Base-by-base conservation (phyloP, 2,888 invertebrate genomes). In the Tiliacea aurago region DNA sequence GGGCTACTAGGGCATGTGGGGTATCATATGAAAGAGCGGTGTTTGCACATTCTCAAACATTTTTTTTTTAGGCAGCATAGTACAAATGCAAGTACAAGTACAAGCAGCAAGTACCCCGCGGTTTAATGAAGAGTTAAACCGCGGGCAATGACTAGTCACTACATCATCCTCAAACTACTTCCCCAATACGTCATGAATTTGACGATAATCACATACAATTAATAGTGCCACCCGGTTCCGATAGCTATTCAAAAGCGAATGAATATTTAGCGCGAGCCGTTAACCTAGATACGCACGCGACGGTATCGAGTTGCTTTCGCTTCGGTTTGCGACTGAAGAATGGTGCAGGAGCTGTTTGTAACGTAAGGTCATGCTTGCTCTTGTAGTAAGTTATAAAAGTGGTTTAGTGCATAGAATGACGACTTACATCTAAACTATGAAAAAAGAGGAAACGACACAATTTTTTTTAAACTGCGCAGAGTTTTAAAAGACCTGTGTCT, bases 211-310 rank as follows among this genome's bases (percentile, higher is more conserved):
- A 68, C 53, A 78, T 70, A 70, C 83, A 73, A 83, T 80, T 73
- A 82, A 69, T 65, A 47, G 28, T 11, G 43, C 59, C 51, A 73
- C 61, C 83, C 68, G 74, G 56, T 77, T 59, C 37, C 67, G 43
- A 72, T 68, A 62, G 72, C 67, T 61, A 83, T 83, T 70, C 49
- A 51, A 76, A 72, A 58, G 49, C 64, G 76, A 70, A 79, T 80
- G 76, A 80, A 82, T 82, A 83, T 83, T 83, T 70, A 82, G 72
- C 62, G 56, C 33, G 45, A 9, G 33, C 41, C 63, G 70, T 83
- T 82, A 80, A 83, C 81, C 81, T 68, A 82, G 70, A 80, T 81
- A 83, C 56, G 58, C 80, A 81, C 80, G 84, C 76, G 76, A 78
- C 33, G 49, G 18, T 62, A 68, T 72, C 69, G 75, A 55, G 75